These are phyloP conservation scores for Erpobdella octoculata DNA, from an alignment of 2,888 invertebrate genomes.

Conservation along the genomic window DNA sequence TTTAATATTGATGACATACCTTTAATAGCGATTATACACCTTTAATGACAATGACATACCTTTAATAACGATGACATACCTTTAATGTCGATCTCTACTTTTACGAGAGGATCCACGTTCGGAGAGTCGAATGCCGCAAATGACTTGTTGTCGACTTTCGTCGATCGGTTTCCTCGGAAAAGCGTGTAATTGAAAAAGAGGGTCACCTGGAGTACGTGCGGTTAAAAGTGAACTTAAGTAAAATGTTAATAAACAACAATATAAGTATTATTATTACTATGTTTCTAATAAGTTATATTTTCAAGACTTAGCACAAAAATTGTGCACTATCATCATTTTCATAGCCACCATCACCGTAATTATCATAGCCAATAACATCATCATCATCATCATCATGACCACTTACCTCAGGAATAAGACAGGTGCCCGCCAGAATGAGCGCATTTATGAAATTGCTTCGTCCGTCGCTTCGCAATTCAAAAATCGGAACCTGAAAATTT, in stretches of 20 bases:
- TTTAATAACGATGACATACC: constrained; percentile 34
- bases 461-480: constrained; percentile 86
- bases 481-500: constrained; percentile 70
- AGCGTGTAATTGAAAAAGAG: constrained; percentile 81
- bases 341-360: too few species aligned
- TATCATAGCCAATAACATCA: background rate
- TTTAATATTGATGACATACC: too few species aligned
- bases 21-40: too few species aligned
- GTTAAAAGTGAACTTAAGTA: background rate
- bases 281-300: background rate
- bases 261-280: background rate
- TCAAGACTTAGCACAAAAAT: too few species aligned
- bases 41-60: too few species aligned
- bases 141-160: constrained; percentile 61
- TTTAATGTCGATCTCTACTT: constrained; percentile 59
- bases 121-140: constrained; percentile 75
- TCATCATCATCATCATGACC: background rate
- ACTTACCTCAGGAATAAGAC: constrained; percentile 78
- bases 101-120: constrained; percentile 73
- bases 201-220: constrained; percentile 55
- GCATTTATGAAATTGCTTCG: constrained; percentile 84
- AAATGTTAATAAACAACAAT: background rate
- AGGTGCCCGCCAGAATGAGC: constrained; percentile 77
- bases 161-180: constrained; percentile 77
- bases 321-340: too few species aligned